Evolutionary conservation across 2,113 vertebrate genomes (phyloP), one percentile per base, ranked within the genome.

Genomic region (Pterocles burchelli): DNA sequence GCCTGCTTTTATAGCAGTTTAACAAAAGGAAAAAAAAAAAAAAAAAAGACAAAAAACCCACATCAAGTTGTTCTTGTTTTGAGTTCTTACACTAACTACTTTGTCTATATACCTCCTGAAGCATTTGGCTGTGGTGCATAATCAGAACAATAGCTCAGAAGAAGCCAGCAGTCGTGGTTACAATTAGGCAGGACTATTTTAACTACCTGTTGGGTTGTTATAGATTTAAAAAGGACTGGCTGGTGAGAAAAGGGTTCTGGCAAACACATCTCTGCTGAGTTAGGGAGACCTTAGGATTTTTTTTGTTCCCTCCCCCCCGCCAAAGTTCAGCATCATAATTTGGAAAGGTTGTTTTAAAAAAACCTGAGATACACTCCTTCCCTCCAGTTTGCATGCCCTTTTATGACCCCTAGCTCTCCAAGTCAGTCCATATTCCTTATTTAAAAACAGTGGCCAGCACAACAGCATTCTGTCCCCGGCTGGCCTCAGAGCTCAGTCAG

Each of bases 161-260:
- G 59, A 48, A 85, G 93, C 79, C 93, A 93, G 51, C 55, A 88
- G 48, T 61, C 58, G 97, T 97, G 96, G 85, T 95, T 90, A 89
- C 85, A 95, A 96, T 97, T 97, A 97, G 22, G 10, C 2, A 2
- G 82, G 78, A 75, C 82, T 79, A 52, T 87, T 93, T 96, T 94
- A 97, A 97, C 94, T 96, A 97, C 95, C 94, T 97, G 90, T 95
- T 95, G 88, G 68, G 57, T 90, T 95, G 45, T 91, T 94, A 85
- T 3, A 78, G 61, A n/a, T 89, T 92, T 95, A 90, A 93, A 52
- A 94, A 61, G 54, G 76, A 81, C 49, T 83, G 63, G 51, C 52
- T 95, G 52, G 76, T 87, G 36, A 59, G 72, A 91, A 93, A 65
- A 85, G 31, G 74, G 66, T 75, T 94, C 65, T 95, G 73, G 80